phyloP scores from a whole-genome alignment of 35 echinoderm and acorn worm species.

The Patiria miniata region DNA sequence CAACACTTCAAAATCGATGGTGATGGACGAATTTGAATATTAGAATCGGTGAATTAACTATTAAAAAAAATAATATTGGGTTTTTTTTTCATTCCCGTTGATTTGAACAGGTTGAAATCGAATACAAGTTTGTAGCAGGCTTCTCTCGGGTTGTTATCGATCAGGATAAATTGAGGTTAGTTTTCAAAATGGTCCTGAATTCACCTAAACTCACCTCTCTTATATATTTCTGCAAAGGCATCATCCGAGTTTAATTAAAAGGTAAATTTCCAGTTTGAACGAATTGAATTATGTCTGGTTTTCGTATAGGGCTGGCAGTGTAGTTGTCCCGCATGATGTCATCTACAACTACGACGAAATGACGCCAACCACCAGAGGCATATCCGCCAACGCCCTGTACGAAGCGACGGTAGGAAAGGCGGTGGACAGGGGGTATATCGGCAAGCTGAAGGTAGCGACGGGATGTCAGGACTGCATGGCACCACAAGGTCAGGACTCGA shows the following conservation, averaged over 20 bases:
- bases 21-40: too few relatives aligned
- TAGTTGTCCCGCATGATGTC: not conserved
- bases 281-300: not conserved
- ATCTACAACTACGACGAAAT: slow-evolving; percentile 11
- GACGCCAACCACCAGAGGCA: not conserved
- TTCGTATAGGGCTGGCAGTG: not conserved
- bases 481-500: not conserved
- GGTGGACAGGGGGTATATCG: not conserved
- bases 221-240: not conserved
- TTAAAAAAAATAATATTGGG: not conserved
- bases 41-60: too few relatives aligned
- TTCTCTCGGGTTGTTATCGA: not conserved
- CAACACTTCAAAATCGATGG: too few relatives aligned
- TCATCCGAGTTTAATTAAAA: not conserved
- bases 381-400: not conserved
- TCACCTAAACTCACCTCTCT: not conserved
- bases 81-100: not conserved
- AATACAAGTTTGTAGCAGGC: not conserved
- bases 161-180: not conserved
- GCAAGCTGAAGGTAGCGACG: not conserved
- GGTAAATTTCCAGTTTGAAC: not conserved
- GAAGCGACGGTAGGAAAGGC: not conserved
- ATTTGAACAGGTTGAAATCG: not conserved
- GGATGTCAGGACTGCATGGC: not conserved
- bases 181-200: not conserved